Percentiles rank a stretch among this genome's conserved stretches.
phyloP scores from a whole-genome alignment of 2,888 invertebrate species.

The Neoscelio sp. region DNA sequence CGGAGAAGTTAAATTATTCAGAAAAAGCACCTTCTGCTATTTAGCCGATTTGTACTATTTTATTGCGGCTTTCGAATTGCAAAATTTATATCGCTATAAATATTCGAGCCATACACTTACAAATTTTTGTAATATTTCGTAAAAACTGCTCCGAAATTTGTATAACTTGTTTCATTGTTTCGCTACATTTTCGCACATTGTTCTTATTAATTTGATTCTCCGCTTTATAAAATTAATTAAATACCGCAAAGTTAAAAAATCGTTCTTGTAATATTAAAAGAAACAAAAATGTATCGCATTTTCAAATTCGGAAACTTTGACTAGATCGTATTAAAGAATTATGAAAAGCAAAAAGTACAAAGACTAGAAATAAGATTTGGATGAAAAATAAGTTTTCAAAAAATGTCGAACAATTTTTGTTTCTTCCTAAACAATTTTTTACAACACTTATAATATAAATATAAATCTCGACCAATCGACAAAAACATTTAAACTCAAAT shows the following conservation, averaged over 20 bases:
- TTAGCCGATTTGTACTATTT: constrained; percentile 1
- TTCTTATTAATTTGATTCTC: constrained; percentile 14
- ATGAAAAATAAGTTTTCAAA: background rate
- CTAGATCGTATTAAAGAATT: too few relatives aligned
- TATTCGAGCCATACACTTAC: constrained; percentile 71
- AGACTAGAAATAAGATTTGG: too few relatives aligned
- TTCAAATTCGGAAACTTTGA: background rate
- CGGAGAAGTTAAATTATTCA: constrained; percentile 15
- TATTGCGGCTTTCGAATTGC: constrained; percentile 69
- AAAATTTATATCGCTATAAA: constrained; percentile 79
- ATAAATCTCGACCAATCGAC: too few relatives aligned
- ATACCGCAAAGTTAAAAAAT: too few relatives aligned
- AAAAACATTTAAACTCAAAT: too few relatives aligned
- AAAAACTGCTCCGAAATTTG: background rate
- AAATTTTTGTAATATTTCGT: background rate
- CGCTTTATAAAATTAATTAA: too few relatives aligned
- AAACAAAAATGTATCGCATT: constrained; percentile 12
- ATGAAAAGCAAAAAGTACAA: too few relatives aligned
- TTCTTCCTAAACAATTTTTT: too few relatives aligned
- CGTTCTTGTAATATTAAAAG: background rate
- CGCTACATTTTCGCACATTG: constrained; percentile 2
- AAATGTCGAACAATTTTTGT: too few relatives aligned
- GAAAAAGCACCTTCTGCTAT: constrained; percentile 22
- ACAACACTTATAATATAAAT: too few relatives aligned
- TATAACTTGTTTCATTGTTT: too few relatives aligned